Evolutionary conservation across 2,888 invertebrate genomes (phyloP).

Genomic region (Machimus atricapillus): DNA sequence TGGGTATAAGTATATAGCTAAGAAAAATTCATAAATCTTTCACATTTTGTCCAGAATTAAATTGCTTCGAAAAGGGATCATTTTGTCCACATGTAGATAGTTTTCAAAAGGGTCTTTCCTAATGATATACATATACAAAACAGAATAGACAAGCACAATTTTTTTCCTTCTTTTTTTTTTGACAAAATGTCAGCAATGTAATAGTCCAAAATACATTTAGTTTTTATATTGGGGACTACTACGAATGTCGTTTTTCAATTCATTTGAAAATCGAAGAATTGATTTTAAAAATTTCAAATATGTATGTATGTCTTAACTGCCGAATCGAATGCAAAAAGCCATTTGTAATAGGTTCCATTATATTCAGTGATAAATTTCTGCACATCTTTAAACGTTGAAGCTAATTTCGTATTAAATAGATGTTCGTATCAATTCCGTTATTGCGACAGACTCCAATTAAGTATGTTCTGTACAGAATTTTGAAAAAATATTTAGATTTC

Average conservation of each 20-base stretch:
- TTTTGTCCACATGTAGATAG: background rate
- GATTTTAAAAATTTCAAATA: no score
- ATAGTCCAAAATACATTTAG: background rate
- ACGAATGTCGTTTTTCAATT: no score
- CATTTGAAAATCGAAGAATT: no score
- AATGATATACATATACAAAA: background rate
- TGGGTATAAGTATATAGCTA: background rate
- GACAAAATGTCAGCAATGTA: background rate
- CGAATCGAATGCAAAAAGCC: no score
- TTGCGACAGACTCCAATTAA: slow-evolving; percentile 14
- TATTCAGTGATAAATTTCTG: background rate
- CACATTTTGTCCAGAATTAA: background rate
- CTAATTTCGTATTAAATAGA: background rate
- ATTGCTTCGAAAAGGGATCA: background rate
- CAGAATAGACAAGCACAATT: background rate
- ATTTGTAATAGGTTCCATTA: background rate
- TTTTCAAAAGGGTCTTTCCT: background rate
- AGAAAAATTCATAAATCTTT: background rate
- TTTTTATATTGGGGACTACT: background rate
- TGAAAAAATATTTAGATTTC: background rate
- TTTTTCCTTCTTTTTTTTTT: background rate
- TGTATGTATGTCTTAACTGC: no score
- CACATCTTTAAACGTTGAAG: background rate
- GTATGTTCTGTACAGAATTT: background rate
- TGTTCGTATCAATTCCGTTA: slow-evolving; percentile 34